Conservation (phyloP, 2,113 vertebrate species). For the Corythaixoides concolor region DNA sequence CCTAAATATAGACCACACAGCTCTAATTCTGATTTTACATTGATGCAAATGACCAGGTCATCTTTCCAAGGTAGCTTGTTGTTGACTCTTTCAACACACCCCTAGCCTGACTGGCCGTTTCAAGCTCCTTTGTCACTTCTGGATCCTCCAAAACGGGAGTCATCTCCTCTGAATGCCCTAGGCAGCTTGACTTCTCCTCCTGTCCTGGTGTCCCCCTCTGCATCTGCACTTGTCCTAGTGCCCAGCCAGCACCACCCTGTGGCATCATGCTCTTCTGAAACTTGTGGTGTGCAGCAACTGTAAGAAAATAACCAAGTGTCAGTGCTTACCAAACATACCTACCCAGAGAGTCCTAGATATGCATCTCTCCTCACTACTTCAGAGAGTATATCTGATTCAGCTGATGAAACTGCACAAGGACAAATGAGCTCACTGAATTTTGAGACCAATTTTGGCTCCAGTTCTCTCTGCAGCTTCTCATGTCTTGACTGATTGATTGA, state of each 20-base stretch:
- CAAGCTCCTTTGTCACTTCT: background rate
- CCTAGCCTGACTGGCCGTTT: background rate
- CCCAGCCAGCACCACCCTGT: background rate
- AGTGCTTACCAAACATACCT: background rate
- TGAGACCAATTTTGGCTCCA: background rate
- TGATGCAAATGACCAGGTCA: background rate
- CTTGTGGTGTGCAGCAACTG: background rate
- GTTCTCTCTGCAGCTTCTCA: background rate
- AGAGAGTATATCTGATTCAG: background rate
- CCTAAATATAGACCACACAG: background rate
- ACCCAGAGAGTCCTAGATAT: background rate
- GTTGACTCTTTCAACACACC: background rate
- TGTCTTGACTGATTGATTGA: slow-evolving; percentile 48
- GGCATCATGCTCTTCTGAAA: background rate
- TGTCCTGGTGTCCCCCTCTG: background rate
- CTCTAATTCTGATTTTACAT: background rate
- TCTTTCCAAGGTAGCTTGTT: background rate
- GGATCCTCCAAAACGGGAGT: background rate
- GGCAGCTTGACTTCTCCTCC: background rate
- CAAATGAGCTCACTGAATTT: slow-evolving; percentile 29
- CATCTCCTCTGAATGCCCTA: background rate
- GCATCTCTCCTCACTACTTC: background rate
- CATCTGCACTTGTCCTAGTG: background rate
- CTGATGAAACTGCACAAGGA: background rate
- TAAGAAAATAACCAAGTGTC: background rate